These are phyloP conservation scores for Oligia strigilis DNA, from an alignment of 2,888 invertebrate species.

Conservation along the genomic window DNA sequence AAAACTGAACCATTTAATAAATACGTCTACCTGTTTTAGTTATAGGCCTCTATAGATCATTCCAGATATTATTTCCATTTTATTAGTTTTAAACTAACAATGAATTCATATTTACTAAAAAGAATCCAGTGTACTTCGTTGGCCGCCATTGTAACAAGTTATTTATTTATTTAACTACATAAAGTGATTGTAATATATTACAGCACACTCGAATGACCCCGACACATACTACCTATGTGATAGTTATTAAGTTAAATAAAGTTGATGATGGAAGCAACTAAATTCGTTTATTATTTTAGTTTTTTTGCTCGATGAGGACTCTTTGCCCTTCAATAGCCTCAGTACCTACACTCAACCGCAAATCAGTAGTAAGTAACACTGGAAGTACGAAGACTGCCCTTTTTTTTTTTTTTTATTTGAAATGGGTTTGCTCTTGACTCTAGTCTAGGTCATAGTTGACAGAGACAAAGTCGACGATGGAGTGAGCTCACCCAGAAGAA, in stretches of 20 bases:
- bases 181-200: conserved; percentile 38
- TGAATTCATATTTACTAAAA: neutral
- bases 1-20: neutral
- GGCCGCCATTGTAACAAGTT: conserved; percentile 17
- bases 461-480: no score
- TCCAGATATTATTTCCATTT: conserved; percentile 26
- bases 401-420: no score
- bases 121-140: neutral
- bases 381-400: neutral
- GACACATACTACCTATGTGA: conserved; percentile 43
- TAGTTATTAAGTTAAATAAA: conserved; percentile 48
- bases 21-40: neutral
- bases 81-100: conserved; percentile 3
- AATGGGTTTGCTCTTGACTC: no score
- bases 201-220: conserved; percentile 39
- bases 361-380: neutral
- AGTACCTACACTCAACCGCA: neutral
- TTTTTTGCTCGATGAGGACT: no score
- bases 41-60: conserved; percentile 18
- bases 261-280: conserved; percentile 39
- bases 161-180: conserved; percentile 8
- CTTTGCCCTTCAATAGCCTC: no score
- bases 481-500: no score
- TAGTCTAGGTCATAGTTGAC: no score
- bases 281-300: neutral